phyloP scores from a whole-genome alignment of 2,113 vertebrate species.

The Pteronura brasiliensis region DNA sequence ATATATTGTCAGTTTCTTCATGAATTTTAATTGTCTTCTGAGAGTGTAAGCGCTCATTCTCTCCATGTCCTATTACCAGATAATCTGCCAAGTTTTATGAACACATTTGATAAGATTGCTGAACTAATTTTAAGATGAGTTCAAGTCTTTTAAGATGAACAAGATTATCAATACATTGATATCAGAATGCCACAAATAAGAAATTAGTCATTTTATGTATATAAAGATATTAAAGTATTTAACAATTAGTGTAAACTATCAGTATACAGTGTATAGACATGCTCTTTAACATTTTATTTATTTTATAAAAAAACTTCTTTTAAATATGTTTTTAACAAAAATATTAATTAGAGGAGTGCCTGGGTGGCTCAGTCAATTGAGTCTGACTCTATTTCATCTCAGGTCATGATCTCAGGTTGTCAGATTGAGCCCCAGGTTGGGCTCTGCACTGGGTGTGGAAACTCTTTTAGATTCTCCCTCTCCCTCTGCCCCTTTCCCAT shows the following conservation, averaged over 20 bases:
- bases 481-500: neutral
- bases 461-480: neutral
- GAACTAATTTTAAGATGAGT: neutral
- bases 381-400: neutral
- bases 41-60: neutral
- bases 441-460: neutral
- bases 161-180: neutral
- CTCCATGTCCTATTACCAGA: neutral
- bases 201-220: neutral
- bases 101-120: neutral
- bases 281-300: neutral
- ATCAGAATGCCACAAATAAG: neutral
- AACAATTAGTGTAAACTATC: neutral
- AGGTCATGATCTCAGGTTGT: neutral
- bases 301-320: neutral
- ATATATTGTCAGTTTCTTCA: neutral
- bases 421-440: neutral
- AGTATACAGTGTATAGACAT: neutral
- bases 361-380: neutral
- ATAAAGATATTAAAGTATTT: neutral
- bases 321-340: neutral
- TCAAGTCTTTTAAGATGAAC: neutral
- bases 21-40: neutral
- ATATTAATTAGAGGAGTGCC: neutral
- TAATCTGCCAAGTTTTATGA: neutral